Evolutionary conservation across 2,797 vertebrate genomes (phyloP).

Genomic region (Acrossocheilus wenchowensis): DNA sequence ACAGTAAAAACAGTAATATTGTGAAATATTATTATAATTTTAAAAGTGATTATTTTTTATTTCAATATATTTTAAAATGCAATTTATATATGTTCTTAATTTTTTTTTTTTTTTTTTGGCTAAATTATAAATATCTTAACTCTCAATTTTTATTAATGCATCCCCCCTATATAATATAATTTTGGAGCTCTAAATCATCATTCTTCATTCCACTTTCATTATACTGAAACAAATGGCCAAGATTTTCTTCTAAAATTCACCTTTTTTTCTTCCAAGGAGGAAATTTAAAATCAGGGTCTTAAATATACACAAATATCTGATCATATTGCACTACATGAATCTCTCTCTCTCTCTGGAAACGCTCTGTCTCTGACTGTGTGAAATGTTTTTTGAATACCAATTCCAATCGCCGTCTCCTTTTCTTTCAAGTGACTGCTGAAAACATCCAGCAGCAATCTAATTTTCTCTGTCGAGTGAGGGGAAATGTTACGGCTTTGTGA

Average conservation of each 20-base stretch:
- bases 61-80: too few species aligned
- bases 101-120: too few species aligned
- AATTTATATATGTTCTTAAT: too few species aligned
- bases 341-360: neutral
- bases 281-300: neutral
- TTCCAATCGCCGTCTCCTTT: neutral
- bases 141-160: too few species aligned
- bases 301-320: neutral
- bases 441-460: conserved; percentile 34
- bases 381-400: conserved; percentile 42
- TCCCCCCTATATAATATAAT: neutral
- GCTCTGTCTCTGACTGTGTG: neutral
- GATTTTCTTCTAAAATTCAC: neutral
- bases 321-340: conserved; percentile 1
- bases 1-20: too few species aligned
- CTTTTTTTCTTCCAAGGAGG: neutral
- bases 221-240: neutral
- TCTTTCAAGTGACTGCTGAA: conserved; percentile 26
- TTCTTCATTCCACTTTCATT: neutral
- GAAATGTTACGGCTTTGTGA: conserved; percentile 33
- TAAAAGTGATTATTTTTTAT: too few species aligned
- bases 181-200: neutral
- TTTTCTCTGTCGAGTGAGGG: conserved; percentile 32
- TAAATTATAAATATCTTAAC: too few species aligned
- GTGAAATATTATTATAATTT: too few species aligned